A percentile compares a stretch with the other conserved stretches of the same genome.
Evolutionary conservation across 2,113 vertebrate genomes (phyloP).

Genomic region (Octodon degus): DNA sequence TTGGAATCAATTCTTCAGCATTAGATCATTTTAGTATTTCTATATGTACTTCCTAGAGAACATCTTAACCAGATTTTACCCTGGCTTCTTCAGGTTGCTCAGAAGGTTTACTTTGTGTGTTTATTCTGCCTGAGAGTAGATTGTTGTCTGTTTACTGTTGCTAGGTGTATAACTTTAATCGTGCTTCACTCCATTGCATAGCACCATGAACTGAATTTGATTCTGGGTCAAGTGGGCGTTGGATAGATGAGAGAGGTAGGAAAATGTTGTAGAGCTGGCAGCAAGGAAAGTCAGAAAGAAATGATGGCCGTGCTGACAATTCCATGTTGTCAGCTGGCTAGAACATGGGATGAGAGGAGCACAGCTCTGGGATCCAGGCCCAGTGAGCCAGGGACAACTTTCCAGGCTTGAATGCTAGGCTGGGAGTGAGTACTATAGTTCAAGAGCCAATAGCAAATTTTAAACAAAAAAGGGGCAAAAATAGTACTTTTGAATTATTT

Average conservation of each 20-base stretch:
- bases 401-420: background rate
- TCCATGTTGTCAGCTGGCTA: background rate
- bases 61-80: background rate
- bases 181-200: background rate
- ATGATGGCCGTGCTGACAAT: background rate
- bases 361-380: background rate
- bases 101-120: background rate
- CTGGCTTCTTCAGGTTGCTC: background rate
- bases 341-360: accelerated
- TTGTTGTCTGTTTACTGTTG: background rate
- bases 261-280: background rate
- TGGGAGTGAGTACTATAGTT: background rate
- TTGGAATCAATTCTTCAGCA: constrained; percentile 4
- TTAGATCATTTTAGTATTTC: constrained; percentile 35
- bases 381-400: no score
- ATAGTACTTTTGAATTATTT: background rate
- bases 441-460: background rate
- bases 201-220: background rate
- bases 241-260: background rate
- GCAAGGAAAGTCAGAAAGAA: background rate
- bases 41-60: background rate
- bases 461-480: constrained; percentile 31
- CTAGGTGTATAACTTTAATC: background rate
- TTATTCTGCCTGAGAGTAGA: background rate
- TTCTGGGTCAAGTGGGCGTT: background rate